Base-by-base conservation (phyloP, 2,113 vertebrate genomes). In the Pollimyrus isidori region DNA sequence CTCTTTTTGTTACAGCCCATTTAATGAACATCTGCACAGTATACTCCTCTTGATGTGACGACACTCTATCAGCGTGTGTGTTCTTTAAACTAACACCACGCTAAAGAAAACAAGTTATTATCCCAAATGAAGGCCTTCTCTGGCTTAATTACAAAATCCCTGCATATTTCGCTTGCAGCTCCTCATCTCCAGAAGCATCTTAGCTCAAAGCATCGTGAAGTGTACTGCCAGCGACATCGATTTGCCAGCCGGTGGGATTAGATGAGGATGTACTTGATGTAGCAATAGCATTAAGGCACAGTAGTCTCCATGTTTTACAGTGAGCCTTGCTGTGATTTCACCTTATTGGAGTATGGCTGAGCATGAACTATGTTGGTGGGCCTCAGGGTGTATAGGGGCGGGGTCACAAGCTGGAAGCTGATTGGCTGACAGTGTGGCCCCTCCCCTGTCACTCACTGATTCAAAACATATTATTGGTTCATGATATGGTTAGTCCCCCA, bases 21-120 rank as follows among this genome's bases (percentile, higher is more conserved):
- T 93, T 92, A 91, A 92, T 92, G 89, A 92, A 92, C 91, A 92
- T 90, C 91, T 91, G 90, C 88, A 82, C 65, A 42, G 46, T 89
- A 88, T 69, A 73, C 89, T 69, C 91, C 86, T 91, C 62, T 73
- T 87, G 50, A 90, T 83, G 48, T 89, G 80, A 62, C 50, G 42
- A 76, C 42, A 89, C 88, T 89, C 53, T n/a, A 65, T 84, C 52
- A 89, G 73, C 7, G 21, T 0, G 21, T 80, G 48, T 50, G 46
- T 82, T 83, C 73, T 58, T 84, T 89, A 89, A 89, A 84, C 26
- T 46, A 85, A 21, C 23, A 23, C 80, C 11, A 50, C 52, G 17
- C 46, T 52, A 46, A 84, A 46, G 73, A 89, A 82, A 89, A 80
- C 88, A 83, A 84, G 35, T 11, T 46, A 58, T 89, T 46, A 84